Evolutionary conservation across 1,140 invertebrate species (phyloP).

Genomic region (Brachionus sp.): DNA sequence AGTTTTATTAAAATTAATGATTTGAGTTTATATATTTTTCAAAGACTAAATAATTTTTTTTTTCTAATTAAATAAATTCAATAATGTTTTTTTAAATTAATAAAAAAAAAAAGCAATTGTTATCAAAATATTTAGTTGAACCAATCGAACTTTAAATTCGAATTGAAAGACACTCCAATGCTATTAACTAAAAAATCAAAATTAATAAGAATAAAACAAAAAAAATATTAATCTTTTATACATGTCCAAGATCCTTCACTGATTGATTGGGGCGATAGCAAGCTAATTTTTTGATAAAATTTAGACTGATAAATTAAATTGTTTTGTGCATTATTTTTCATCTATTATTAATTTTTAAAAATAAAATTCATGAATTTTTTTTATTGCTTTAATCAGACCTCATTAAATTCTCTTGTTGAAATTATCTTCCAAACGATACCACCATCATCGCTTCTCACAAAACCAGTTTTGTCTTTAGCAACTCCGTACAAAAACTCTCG

Average conservation of each 20-base stretch:
- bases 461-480: neutral
- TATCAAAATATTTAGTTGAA: no score
- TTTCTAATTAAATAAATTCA: no score
- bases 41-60: no score
- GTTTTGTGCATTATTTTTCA: neutral
- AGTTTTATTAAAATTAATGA: no score
- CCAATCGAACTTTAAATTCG: conserved; percentile 7
- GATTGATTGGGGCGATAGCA: neutral
- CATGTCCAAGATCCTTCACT: neutral
- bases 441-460: conserved; percentile 42
- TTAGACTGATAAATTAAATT: neutral
- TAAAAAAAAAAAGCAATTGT: no score
- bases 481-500: conserved; percentile 26
- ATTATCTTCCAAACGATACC: conserved; percentile 16
- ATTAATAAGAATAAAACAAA: neutral
- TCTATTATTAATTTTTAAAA: neutral
- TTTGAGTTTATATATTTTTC: no score
- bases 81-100: no score
- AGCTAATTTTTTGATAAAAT: neutral
- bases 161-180: neutral
- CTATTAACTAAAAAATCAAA: neutral
- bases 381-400: neutral
- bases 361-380: neutral
- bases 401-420: neutral
- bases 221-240: neutral